A percentile compares a stretch with the other conserved stretches of the same genome.
phyloP scores from a whole-genome alignment of 2,113 vertebrate genomes.

The Origma solitaria region DNA sequence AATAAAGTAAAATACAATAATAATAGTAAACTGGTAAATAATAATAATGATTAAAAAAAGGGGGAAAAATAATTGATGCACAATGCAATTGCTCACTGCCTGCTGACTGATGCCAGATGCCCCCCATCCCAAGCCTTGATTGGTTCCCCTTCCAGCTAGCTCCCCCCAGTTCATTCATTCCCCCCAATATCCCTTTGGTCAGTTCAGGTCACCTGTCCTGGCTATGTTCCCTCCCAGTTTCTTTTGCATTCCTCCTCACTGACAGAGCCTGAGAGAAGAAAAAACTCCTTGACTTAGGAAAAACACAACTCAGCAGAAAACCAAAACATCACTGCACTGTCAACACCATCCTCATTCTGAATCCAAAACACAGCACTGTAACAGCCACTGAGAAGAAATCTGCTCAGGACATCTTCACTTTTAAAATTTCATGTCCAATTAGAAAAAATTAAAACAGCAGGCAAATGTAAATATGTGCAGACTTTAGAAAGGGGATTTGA shows the following conservation, averaged over 20 bases:
- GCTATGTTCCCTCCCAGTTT: neutral
- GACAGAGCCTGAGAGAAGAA: neutral
- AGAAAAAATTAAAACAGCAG: neutral
- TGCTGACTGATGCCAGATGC: rapidly evolving
- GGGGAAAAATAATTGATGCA: neutral
- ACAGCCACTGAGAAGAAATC: neutral
- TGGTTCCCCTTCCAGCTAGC: neutral
- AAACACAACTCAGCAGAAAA: neutral
- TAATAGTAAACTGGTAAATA: neutral
- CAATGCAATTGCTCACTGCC: neutral
- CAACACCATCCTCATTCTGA: neutral
- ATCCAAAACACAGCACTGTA: neutral
- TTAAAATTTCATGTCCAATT: neutral
- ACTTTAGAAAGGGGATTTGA: neutral
- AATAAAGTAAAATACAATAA: neutral
- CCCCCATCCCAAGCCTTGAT: neutral
- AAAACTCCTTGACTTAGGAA: no score
- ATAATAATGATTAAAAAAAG: neutral
- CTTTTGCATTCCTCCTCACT: neutral
- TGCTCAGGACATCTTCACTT: neutral
- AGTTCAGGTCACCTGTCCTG: no score
- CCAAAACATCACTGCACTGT: neutral
- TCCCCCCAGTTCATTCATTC: neutral
- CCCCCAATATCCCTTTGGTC: neutral
- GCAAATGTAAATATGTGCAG: neutral